A percentile compares a stretch with the other conserved stretches of the same genome.
These are phyloP conservation scores for Asobara japonica DNA, from an alignment of 1,140 invertebrate genomes.

Conservation along the genomic window DNA sequence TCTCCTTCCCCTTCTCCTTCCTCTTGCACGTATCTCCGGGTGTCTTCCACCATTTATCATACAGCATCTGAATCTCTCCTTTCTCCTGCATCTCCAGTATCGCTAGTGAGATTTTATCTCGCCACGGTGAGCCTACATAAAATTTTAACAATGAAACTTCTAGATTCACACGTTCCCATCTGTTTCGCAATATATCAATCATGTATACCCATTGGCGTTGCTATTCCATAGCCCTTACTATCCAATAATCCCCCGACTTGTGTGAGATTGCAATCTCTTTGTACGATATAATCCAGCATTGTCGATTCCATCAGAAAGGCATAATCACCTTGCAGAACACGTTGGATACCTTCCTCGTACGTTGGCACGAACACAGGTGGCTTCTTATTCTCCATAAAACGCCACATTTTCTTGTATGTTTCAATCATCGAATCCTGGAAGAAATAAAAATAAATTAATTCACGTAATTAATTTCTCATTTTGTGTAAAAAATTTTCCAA, in stretches of 20 bases:
- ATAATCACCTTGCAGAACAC: constrained; percentile 82
- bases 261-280: constrained; percentile 92
- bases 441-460: constrained; percentile 29
- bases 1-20: constrained; percentile 76
- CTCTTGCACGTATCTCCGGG: constrained; percentile 73
- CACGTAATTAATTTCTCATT: too few relatives aligned
- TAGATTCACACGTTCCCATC: not conserved
- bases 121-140: constrained; percentile 75
- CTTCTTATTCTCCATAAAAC: constrained; percentile 81
- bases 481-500: too few relatives aligned
- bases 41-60: constrained; percentile 82
- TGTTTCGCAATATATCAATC: not conserved
- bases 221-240: constrained; percentile 81
- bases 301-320: constrained; percentile 96
- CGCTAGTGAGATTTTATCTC: constrained; percentile 79
- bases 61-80: constrained; percentile 75
- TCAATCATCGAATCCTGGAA: constrained; percentile 82
- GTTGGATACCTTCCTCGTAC: constrained; percentile 82
- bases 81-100: constrained; percentile 82
- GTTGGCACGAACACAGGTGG: constrained; percentile 78
- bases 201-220: constrained; percentile 66
- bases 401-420: constrained; percentile 89
- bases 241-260: constrained; percentile 92
- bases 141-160: constrained; percentile 8
- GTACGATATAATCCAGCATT: constrained; percentile 89